A percentile compares a stretch with the other conserved stretches of the same genome.
Conservation (phyloP, 2,888 invertebrate genomes). For the Microchrysa polita region DNA sequence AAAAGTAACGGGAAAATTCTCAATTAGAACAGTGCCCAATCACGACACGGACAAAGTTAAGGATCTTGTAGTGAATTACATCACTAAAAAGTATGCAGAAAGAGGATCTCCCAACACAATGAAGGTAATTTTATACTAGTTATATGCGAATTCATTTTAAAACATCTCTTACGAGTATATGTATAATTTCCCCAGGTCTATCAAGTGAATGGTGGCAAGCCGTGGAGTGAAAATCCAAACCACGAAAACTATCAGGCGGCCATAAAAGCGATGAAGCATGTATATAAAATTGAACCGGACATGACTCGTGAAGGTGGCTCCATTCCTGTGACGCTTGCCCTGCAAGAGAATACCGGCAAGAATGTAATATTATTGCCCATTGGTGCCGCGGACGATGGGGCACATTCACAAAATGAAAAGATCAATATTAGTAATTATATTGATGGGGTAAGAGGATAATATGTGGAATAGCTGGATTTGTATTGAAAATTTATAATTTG, state of each 20-base stretch:
- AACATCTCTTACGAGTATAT: neutral
- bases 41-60: slow-evolving; percentile 88
- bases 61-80: slow-evolving; percentile 78
- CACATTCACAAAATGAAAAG: slow-evolving; percentile 99
- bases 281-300: slow-evolving; percentile 90
- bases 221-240: slow-evolving; percentile 93
- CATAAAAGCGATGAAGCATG: slow-evolving; percentile 79
- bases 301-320: slow-evolving; percentile 97
- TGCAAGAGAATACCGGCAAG: slow-evolving; percentile 90
- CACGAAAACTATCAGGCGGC: slow-evolving; percentile 95
- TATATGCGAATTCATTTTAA: neutral
- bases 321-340: slow-evolving; percentile 94
- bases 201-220: slow-evolving; percentile 80
- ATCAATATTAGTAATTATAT: slow-evolving; percentile 92
- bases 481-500: too few relatives aligned
- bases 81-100: slow-evolving; percentile 81
- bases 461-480: slow-evolving; percentile 42
- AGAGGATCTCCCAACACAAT: slow-evolving; percentile 88
- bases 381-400: slow-evolving; percentile 93
- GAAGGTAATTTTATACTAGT: slow-evolving; percentile 65
- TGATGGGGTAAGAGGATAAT: slow-evolving; percentile 87
- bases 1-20: slow-evolving; percentile 96
- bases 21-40: slow-evolving; percentile 95
- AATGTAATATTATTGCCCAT: slow-evolving; percentile 95
- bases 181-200: slow-evolving; percentile 52